A percentile compares a stretch with the other conserved stretches of the same genome.
phyloP scores from a whole-genome alignment of 2,888 invertebrate species.

The Alsophila aescularia region DNA sequence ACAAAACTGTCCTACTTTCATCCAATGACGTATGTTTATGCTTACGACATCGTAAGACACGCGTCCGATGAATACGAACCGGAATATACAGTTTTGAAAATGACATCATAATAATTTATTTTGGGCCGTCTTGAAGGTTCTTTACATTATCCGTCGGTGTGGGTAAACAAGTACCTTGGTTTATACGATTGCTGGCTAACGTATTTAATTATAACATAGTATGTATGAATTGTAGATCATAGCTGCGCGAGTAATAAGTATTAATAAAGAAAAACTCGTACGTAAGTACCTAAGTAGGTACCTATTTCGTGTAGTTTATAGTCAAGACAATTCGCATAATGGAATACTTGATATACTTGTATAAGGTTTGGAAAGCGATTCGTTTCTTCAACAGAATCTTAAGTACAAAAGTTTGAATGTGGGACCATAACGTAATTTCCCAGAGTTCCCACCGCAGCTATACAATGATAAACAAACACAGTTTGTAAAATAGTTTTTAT shows the following conservation, averaged over 20 bases:
- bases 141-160: neutral
- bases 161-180: neutral
- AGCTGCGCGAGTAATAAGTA: no score
- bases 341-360: neutral
- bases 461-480: slow-evolving; percentile 18
- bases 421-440: slow-evolving; percentile 32
- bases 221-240: no score
- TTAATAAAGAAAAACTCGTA: no score
- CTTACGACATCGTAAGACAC: neutral
- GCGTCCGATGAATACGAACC: neutral
- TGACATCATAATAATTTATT: slow-evolving; percentile 4
- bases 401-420: slow-evolving; percentile 35
- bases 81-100: no score
- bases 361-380: slow-evolving; percentile 13
- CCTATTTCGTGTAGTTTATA: no score
- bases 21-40: slow-evolving; percentile 1
- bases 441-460: slow-evolving; percentile 35
- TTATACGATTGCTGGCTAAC: neutral
- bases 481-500: no score
- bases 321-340: neutral
- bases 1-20: slow-evolving; percentile 10
- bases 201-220: no score
- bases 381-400: slow-evolving; percentile 28
- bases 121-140: neutral
- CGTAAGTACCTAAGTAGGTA: no score